Percentiles rank a stretch among this genome's conserved stretches.
Conservation (phyloP, 2,113 vertebrate genomes). For the Sander vitreus region DNA sequence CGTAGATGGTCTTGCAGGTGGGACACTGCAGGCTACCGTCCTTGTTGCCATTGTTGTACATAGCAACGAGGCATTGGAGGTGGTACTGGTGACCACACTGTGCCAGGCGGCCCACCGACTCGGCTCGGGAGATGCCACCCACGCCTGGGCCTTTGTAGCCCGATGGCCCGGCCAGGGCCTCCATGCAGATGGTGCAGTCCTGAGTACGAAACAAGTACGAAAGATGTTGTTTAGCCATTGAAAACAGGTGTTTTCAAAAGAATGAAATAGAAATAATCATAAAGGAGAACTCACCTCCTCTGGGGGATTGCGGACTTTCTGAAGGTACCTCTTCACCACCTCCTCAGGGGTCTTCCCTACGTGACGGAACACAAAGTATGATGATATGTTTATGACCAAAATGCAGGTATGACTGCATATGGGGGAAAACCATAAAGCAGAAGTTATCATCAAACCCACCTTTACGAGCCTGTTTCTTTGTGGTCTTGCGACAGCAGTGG, state of each 20-base stretch:
- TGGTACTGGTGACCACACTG: slow-evolving; percentile 94
- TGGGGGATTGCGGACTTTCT: slow-evolving; percentile 94
- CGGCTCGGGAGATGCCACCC: slow-evolving; percentile 86
- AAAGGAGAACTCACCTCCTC: slow-evolving; percentile 88
- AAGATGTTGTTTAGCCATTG: not conserved
- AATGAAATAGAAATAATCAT: not conserved
- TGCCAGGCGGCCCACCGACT: slow-evolving; percentile 92
- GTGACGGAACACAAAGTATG: not conserved
- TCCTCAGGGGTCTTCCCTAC: slow-evolving; percentile 94
- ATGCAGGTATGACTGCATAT: not conserved
- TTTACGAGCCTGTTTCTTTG: slow-evolving; percentile 95
- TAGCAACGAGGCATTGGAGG: slow-evolving; percentile 94
- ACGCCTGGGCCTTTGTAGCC: slow-evolving; percentile 92
- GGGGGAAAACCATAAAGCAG: not conserved
- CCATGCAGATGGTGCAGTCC: slow-evolving; percentile 99
- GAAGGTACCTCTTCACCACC: slow-evolving; percentile 94
- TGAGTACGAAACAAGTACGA: slow-evolving; percentile 51
- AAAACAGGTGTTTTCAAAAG: not conserved
- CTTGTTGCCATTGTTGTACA: slow-evolving; percentile 98
- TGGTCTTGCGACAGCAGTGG: slow-evolving; percentile 95
- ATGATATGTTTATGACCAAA: not conserved
- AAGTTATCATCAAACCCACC: slow-evolving; percentile 75
- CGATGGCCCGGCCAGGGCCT: slow-evolving; percentile 89
- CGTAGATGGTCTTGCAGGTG: slow-evolving; percentile 97
- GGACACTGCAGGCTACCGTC: slow-evolving; percentile 97